These are phyloP conservation scores for Petrophora chlorosata DNA, from an alignment of 2,888 invertebrate genomes.

Conservation along the genomic window DNA sequence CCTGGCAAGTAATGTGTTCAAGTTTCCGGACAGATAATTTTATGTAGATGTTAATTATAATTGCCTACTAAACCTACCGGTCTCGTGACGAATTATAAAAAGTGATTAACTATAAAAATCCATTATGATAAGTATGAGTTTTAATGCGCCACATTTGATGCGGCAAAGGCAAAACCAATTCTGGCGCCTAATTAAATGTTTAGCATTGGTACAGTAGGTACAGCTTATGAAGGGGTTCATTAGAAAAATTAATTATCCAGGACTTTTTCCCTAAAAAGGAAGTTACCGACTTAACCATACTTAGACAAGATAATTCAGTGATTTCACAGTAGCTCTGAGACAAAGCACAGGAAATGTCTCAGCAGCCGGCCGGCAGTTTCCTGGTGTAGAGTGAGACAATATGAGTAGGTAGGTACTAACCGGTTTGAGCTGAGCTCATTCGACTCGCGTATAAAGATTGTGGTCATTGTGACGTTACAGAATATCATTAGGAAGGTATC, in stretches of 20 bases:
- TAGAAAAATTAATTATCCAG: too few species aligned
- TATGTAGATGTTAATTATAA: constrained; percentile 6
- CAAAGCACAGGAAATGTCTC: constrained; percentile 79
- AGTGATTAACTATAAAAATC: too few species aligned
- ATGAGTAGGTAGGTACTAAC: constrained; percentile 75
- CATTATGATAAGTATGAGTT: too few species aligned
- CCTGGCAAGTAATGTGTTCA: constrained; percentile 37
- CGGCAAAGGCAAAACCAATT: too few species aligned
- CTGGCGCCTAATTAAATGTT: too few species aligned
- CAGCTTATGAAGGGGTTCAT: too few species aligned
- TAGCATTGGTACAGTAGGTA: too few species aligned
- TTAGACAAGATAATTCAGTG: constrained; percentile 43
- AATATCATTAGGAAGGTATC: constrained; percentile 19
- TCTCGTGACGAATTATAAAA: neutral
- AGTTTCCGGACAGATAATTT: constrained; percentile 24
- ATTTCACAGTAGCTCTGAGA: constrained; percentile 60
- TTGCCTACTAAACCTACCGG: neutral
- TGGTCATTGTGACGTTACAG: constrained; percentile 45
- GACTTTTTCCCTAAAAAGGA: too few species aligned
- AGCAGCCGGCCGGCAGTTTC: constrained; percentile 71
- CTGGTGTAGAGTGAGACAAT: constrained; percentile 79
- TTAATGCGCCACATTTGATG: too few species aligned
- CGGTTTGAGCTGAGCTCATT: constrained; percentile 75
- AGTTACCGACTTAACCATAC: constrained; percentile 16
- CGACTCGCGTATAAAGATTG: constrained; percentile 55